phyloP scores from a whole-genome alignment of 2,888 invertebrate species.

The Leptopilina syphax region DNA sequence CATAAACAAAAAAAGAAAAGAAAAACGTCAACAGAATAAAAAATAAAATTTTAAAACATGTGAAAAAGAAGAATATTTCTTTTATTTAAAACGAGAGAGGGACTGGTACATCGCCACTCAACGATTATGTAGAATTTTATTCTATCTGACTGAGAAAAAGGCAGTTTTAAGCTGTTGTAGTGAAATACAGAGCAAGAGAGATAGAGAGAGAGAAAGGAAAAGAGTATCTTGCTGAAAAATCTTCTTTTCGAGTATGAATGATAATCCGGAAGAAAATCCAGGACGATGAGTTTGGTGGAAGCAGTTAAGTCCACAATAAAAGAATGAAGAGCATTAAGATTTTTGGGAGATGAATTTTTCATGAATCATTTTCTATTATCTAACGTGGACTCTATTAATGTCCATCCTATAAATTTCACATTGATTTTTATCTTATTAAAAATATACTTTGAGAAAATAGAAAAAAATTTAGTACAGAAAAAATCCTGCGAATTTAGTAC shows the following conservation, averaged over 20 bases:
- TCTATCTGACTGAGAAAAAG: conserved; percentile 18
- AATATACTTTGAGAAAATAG: not conserved
- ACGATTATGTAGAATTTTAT: conserved; percentile 20
- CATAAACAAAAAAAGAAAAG: too few species aligned
- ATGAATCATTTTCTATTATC: conserved; percentile 5
- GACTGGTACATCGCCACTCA: conserved; percentile 35
- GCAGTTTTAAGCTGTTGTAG: not conserved
- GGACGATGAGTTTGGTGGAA: not conserved
- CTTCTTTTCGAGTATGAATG: conserved; percentile 6
- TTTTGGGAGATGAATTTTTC: not conserved
- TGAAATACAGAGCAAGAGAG: not conserved
- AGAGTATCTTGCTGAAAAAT: not conserved
- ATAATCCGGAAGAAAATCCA: not conserved
- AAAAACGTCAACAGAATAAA: not conserved
- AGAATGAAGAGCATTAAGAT: not conserved
- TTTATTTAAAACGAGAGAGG: conserved; percentile 14
- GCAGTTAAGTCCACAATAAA: not conserved
- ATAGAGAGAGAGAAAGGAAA: too few species aligned
- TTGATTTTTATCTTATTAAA: not conserved
- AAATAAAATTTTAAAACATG: conserved; percentile 8
- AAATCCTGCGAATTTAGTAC: too few species aligned
- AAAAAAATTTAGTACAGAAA: too few species aligned
- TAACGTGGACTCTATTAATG: not conserved
- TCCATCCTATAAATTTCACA: not conserved
- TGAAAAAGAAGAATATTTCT: not conserved